These are phyloP conservation scores for Apis dorsata DNA, from an alignment of 1,140 invertebrate species.

Conservation along the genomic window DNA sequence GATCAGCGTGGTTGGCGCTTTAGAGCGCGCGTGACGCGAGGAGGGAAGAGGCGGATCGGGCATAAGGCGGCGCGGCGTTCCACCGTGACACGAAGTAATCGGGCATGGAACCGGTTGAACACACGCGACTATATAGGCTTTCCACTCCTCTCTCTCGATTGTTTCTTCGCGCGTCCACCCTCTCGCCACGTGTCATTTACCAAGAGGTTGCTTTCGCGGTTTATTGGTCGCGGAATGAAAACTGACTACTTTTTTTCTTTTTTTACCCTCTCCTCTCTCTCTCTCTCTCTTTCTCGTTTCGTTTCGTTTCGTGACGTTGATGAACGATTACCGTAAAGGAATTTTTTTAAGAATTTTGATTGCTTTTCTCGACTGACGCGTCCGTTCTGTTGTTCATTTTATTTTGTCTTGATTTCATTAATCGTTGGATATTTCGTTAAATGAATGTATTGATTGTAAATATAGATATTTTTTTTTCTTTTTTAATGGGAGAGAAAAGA, in stretches of 20 bases:
- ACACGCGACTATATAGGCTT: slow-evolving; percentile 7
- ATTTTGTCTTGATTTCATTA: too few species aligned
- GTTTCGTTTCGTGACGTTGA: too few species aligned
- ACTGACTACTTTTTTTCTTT: neutral
- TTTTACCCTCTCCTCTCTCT: too few species aligned
- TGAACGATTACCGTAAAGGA: too few species aligned
- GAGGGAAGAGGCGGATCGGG: neutral
- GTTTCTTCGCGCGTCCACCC: neutral
- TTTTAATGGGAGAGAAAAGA: too few species aligned
- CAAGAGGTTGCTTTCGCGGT: neutral
- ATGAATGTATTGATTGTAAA: too few species aligned
- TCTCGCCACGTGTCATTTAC: neutral
- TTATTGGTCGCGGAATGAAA: neutral
- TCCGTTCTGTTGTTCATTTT: too few species aligned
- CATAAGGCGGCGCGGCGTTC: slow-evolving; percentile 47
- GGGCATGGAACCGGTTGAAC: slow-evolving; percentile 23
- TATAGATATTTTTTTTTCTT: too few species aligned
- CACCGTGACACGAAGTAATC: slow-evolving; percentile 55
- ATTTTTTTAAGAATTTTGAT: too few species aligned
- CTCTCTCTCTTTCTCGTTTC: too few species aligned
- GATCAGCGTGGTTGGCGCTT: slow-evolving; percentile 25
- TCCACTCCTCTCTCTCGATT: neutral
- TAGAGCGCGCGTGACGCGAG: neutral
- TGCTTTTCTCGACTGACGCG: too few species aligned
- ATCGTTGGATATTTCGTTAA: too few species aligned